Conservation (phyloP, 2,797 vertebrate genomes). For the Naso thynnoides region DNA sequence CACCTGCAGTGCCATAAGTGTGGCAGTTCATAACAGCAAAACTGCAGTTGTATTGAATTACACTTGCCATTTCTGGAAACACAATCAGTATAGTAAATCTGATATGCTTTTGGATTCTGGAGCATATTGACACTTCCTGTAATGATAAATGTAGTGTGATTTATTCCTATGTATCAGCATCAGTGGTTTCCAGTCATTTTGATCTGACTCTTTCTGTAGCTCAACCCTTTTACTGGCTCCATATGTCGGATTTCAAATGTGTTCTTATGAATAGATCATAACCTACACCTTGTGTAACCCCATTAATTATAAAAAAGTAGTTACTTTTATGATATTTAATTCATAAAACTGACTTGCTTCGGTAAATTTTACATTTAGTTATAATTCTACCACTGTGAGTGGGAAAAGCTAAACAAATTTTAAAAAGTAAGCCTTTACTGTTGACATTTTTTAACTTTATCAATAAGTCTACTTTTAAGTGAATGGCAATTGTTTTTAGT, state of each 20-base stretch:
- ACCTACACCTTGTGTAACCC: neutral
- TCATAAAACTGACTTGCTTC: neutral
- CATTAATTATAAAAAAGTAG: neutral
- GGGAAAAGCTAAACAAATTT: neutral
- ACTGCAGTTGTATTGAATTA: slow-evolving; percentile 61
- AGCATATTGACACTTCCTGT: slow-evolving; percentile 39
- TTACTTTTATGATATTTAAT: neutral
- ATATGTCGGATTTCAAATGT: neutral
- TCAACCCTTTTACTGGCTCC: neutral
- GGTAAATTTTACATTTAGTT: too few relatives aligned
- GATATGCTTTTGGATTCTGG: slow-evolving; percentile 40
- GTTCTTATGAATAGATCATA: neutral
- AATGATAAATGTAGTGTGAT: slow-evolving; percentile 23
- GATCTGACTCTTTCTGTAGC: neutral
- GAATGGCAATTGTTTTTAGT: too few relatives aligned
- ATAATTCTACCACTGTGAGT: neutral
- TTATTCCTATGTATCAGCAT: slow-evolving; percentile 15
- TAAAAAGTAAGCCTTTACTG: neutral
- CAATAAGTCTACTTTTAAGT: neutral
- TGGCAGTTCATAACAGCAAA: slow-evolving; percentile 24
- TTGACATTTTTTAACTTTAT: neutral
- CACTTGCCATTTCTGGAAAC: slow-evolving; percentile 54
- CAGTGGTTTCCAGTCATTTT: neutral
- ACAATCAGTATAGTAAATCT: slow-evolving; percentile 51
- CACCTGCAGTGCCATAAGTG: slow-evolving; percentile 46